Evolutionary conservation across 2,113 vertebrate species (phyloP).

Genomic region (Anguilla japonica): DNA sequence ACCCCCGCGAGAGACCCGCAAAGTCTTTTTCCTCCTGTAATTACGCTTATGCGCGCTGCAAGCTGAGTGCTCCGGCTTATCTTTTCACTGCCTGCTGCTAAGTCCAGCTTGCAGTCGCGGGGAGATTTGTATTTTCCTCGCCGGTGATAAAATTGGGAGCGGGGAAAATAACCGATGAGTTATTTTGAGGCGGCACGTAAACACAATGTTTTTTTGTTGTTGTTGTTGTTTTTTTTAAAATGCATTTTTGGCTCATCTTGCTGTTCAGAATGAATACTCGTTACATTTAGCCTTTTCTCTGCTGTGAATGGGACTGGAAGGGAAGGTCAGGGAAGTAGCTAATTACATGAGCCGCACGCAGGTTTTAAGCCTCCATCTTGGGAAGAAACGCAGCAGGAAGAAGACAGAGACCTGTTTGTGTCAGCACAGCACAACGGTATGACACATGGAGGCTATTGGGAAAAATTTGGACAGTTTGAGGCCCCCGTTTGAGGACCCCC

Average conservation of each 20-base stretch:
- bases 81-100: neutral
- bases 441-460: neutral
- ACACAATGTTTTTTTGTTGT: neutral
- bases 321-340: neutral
- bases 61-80: slow-evolving; percentile 12
- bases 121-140: neutral
- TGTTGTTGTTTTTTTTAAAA: neutral
- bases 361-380: neutral
- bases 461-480: neutral
- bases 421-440: slow-evolving; percentile 37
- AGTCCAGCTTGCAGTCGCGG: neutral
- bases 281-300: no score
- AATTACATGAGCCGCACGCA: neutral
- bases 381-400: slow-evolving; percentile 7
- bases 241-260: neutral
- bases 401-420: slow-evolving; percentile 33
- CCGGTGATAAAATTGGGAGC: neutral
- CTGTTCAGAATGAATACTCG: neutral
- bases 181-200: neutral
- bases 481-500: neutral
- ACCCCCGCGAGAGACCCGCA: neutral
- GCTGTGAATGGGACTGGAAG: no score
- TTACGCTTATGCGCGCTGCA: slow-evolving; percentile 42
- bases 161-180: neutral
- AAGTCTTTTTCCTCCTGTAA: slow-evolving; percentile 41